A percentile compares a stretch with the other conserved stretches of the same genome.
Conservation (phyloP, 1,140 invertebrate species). For the Trialeurodes vaporariorum region DNA sequence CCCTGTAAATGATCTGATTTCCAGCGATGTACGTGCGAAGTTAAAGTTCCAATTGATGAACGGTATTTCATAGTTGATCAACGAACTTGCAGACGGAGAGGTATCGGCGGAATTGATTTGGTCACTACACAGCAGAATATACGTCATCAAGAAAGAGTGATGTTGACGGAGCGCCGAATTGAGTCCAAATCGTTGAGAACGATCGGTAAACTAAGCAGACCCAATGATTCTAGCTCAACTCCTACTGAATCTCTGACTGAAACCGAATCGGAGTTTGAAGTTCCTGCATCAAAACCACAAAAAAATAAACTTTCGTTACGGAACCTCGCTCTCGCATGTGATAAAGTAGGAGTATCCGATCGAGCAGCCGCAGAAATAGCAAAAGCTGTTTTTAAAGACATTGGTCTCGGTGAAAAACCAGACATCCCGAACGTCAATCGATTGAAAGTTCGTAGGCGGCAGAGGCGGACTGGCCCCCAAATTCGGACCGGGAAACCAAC, state of each 20-base stretch:
- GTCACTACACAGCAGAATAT: conserved; percentile 1
- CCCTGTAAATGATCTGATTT: conserved; percentile 11
- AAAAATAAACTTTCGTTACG: too few species aligned
- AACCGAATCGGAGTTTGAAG: not conserved
- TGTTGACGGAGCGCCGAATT: not conserved
- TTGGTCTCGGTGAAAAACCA: too few species aligned
- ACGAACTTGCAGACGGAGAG: conserved; percentile 4
- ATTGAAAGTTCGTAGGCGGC: too few species aligned
- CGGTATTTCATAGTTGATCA: conserved; percentile 10
- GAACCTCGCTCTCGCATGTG: too few species aligned
- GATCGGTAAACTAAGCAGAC: not conserved
- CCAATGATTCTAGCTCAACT: not conserved
- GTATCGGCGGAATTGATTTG: conserved; percentile 6
- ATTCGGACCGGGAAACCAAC: too few species aligned
- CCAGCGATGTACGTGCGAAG: conserved; percentile 6
- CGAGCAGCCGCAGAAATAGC: too few species aligned
- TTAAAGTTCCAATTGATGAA: conserved; percentile 4
- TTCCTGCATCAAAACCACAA: not conserved
- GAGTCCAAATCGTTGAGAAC: not conserved
- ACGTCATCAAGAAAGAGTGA: not conserved
- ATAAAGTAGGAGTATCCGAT: too few species aligned
- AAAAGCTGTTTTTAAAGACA: too few species aligned
- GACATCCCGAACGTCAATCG: too few species aligned
- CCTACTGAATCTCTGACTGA: not conserved
- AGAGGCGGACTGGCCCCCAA: too few species aligned